A percentile compares a stretch with the other conserved stretches of the same genome.
Conservation (phyloP, 2,888 invertebrate species). For the Chrysolina haemoptera region DNA sequence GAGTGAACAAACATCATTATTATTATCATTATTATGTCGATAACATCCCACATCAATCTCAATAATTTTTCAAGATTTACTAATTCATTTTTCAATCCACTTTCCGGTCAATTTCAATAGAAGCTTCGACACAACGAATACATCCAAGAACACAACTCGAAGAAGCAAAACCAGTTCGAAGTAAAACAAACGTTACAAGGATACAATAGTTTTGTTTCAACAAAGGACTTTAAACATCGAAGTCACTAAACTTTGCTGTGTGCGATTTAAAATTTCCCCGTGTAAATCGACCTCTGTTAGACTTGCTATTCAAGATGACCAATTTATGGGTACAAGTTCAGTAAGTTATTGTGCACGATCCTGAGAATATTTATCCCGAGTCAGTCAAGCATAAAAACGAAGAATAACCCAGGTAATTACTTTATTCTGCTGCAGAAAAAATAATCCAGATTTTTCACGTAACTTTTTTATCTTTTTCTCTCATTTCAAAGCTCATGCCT, state of each 20-base stretch:
- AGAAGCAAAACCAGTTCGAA: conserved; percentile 39
- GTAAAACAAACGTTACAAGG: conserved; percentile 45
- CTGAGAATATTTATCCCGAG: conserved; percentile 67
- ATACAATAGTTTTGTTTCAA: conserved; percentile 50
- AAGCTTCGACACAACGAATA: conserved; percentile 33
- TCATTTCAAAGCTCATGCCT: conserved; percentile 40
- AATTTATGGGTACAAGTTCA: conserved; percentile 68
- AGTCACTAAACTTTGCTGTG: conserved; percentile 57
- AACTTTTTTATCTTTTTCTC: conserved; percentile 31
- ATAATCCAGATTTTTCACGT: conserved; percentile 43
- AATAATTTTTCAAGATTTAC: background rate
- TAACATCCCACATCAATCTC: no score
- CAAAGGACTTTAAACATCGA: conserved; percentile 50
- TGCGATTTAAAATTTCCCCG: conserved; percentile 57
- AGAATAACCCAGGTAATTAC: conserved; percentile 68
- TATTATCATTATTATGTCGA: no score
- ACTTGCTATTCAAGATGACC: conserved; percentile 65
- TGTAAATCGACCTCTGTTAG: conserved; percentile 60
- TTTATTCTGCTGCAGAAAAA: conserved; percentile 62
- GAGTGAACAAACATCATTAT: no score
- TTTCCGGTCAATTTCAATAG: conserved; percentile 29
- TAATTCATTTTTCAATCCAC: conserved; percentile 12
- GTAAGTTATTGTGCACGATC: conserved; percentile 69
- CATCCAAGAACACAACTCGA: conserved; percentile 33
- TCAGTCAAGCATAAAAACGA: conserved; percentile 68